A percentile compares a stretch with the other conserved stretches of the same genome.
These are phyloP conservation scores for Tadarida brasiliensis DNA, from an alignment of 2,797 vertebrate species.

Conservation along the genomic window DNA sequence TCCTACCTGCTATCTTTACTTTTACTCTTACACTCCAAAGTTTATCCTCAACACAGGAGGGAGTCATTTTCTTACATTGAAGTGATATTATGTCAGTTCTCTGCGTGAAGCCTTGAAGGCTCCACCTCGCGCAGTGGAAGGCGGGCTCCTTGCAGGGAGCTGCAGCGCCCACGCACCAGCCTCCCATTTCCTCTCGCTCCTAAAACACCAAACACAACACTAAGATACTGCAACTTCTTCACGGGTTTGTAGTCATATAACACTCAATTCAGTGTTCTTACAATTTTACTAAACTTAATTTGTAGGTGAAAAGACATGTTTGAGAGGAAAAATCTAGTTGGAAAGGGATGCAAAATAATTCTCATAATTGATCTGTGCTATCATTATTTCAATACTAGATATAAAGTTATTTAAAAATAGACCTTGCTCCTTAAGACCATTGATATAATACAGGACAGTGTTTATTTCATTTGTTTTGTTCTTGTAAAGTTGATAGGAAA, in stretches of 20 bases:
- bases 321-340: neutral
- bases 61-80: neutral
- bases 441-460: neutral
- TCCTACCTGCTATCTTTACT: neutral
- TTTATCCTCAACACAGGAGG: neutral
- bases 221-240: neutral
- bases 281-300: neutral
- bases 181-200: neutral
- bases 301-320: neutral
- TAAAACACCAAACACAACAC: neutral
- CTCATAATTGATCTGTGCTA: neutral
- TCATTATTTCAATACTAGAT: neutral
- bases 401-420: constrained; percentile 38
- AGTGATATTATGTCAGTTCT: neutral
- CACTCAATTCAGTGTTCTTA: neutral
- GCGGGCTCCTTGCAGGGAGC: rapidly evolving
- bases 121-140: neutral
- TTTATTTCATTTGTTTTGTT: neutral
- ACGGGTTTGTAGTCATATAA: neutral
- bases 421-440: neutral
- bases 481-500: neutral
- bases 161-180: neutral
- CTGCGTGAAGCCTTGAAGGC: neutral
- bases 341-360: neutral
- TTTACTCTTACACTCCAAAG: neutral